Evolutionary conservation across 2,888 invertebrate species (phyloP).

Genomic region (Heliconius cydno): DNA sequence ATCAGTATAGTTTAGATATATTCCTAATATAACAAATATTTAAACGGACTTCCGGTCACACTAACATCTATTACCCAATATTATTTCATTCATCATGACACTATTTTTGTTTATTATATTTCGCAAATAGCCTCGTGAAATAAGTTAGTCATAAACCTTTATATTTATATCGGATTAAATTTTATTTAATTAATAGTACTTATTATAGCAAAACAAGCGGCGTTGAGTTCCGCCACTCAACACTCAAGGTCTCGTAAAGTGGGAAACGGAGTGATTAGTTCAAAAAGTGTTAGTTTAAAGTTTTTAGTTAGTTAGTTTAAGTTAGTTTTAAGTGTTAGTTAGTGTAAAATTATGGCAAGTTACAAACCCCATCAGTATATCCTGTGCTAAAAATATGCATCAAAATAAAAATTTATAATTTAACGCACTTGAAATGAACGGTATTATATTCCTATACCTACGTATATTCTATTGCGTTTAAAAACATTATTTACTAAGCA

Average conservation of each 20-base stretch:
- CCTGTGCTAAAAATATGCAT: too few species aligned
- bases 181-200: neutral
- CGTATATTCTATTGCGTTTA: neutral
- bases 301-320: too few species aligned
- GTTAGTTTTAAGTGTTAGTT: too few species aligned
- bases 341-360: too few species aligned
- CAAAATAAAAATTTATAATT: too few species aligned
- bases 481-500: neutral
- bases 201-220: neutral
- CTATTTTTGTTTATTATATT: neutral
- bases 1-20: neutral
- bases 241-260: too few species aligned
- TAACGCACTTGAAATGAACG: too few species aligned
- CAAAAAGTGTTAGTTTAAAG: too few species aligned
- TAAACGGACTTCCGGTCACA: conserved; percentile 6
- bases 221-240: too few species aligned
- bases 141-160: neutral
- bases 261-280: too few species aligned
- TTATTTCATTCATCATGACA: neutral
- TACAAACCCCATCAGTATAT: too few species aligned
- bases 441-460: neutral
- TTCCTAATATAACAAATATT: neutral
- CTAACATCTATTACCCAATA: neutral
- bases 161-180: too few species aligned
- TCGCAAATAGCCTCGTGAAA: neutral